Evolutionary conservation across 2,797 vertebrate genomes (phyloP), one percentile per base, ranked within the genome.

Genomic region (Hoplostethus mediterraneus): DNA sequence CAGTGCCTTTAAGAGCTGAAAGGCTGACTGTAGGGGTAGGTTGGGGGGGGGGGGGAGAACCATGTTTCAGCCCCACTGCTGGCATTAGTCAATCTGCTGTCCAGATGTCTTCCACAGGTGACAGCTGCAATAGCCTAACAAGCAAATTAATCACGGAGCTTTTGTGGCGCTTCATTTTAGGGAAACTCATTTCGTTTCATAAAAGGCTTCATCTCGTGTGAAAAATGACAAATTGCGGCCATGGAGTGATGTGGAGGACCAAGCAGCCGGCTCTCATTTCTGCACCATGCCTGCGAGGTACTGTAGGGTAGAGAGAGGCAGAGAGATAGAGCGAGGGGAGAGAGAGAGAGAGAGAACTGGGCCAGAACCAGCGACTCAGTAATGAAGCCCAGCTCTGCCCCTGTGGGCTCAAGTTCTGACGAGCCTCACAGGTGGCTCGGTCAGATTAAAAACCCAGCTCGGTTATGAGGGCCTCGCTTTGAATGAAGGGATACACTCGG

Each of bases 81-180:
- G 92, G 94, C 92, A 94, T 94, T 94, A 95, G 95, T 95, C 95
- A 95, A 93, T 94, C 93, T 95, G 93, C 94, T 94, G 94, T 95
- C 94, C 95, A 95, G 95, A 95, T 95, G 95, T 95, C 93, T 94
- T 92, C 90, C 93, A 94, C 94, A 95, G 94, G 94, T 95, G 95
- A 95, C 95, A 95, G 94, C 94, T 95, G 94, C 93, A 94, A 94
- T 93, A 91, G 93, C 93, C 94, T 95, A 95, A 95, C 95, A 95
- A 95, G 95, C 93, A 95, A 95, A 95, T 95, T 95, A 95, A 95
- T 95, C 93, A 95, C 78, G 80, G 92, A 81, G 93, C 92, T 95
- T 95, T 95, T 94, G 93, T 94, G 92, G 91, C 73, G 93, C 93
- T 94, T 95, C 93, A 93, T 94, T 94, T 92, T 93, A 86, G 87